Evolutionary conservation across 2,888 invertebrate genomes (phyloP), one percentile per base, ranked within the genome.

Genomic region (Xestoiulus laeticollis): DNA sequence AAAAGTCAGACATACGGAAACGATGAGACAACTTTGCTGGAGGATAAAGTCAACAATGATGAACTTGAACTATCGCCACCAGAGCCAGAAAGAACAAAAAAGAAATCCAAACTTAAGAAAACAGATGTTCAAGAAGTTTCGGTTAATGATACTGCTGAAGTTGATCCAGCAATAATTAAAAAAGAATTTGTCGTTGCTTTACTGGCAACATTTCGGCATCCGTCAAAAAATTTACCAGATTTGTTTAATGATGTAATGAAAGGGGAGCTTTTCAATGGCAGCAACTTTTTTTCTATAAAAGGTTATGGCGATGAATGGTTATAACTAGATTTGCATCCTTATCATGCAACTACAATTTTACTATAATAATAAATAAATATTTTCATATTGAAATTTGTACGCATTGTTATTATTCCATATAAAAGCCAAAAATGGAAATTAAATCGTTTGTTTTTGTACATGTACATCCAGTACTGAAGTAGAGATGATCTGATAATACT

Each of bases 221-320:
- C 78, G 14, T 78, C 78, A 30, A 16, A 78, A 78, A 26, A 22
- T 38, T 19, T 85, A 44, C 85, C 38, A 16, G 44, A 43, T 38
- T 85, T 85, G 26, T 43, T 85, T 38, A 10, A 85, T 19, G 44
- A 44, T 14, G 19, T 85, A 44, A 85, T 44, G 44, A 19, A 8
- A 12, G 22, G 14, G 10, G 44, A 44, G 22, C 22, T 22, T 43
- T 85, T 85, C 33, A 26, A 85, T 44, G 85, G 85, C 14, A 85
- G 85, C 26, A 85, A 85, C 26, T 85, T 85, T 44, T 85, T 85
- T 85, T 44, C 85, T 14, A 85, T 85, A 10, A 85, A 44, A 85
- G 85, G 85, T 85, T 85, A 85, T 38, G 85, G 44, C 22, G 19
- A 26, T 22, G 22, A 85, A 38, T 38, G 22, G 85, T 12, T 44